phyloP scores from a whole-genome alignment of 2,113 vertebrate genomes.

The Ondatra zibethicus region DNA sequence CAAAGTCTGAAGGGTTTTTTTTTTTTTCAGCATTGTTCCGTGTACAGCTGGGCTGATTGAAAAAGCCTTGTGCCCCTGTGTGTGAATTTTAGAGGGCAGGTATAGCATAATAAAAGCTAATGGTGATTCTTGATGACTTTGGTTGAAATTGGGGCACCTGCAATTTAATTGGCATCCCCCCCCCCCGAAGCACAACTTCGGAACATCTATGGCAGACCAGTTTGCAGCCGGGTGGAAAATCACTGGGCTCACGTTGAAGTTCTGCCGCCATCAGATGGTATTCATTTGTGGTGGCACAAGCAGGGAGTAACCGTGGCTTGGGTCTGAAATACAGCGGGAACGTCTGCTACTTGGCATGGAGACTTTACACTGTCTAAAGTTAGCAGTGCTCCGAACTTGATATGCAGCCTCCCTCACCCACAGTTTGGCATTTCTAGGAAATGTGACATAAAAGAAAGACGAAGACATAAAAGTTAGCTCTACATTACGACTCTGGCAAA shows the following conservation, averaged over 20 bases:
- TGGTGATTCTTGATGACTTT: conserved; percentile 82
- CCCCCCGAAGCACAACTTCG: conserved; percentile 78
- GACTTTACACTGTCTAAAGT: conserved; percentile 84
- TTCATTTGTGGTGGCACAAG: conserved; percentile 83
- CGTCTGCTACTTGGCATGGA: conserved; percentile 73
- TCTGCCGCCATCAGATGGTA: conserved; percentile 84
- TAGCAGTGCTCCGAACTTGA: conserved; percentile 85
- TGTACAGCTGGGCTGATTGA: conserved; percentile 33
- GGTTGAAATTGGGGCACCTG: conserved; percentile 85
- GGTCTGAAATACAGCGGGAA: conserved; percentile 79
- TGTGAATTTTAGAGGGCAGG: conserved; percentile 61
- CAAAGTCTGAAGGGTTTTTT: background rate
- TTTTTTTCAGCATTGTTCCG: background rate
- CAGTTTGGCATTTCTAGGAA: conserved; percentile 83
- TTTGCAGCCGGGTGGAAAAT: conserved; percentile 80
- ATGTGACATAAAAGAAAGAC: conserved; percentile 83
- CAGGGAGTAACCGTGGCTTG: conserved; percentile 79
- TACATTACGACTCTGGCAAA: conserved; percentile 67
- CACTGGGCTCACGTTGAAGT: conserved; percentile 80
- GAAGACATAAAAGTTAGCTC: conserved; percentile 74
- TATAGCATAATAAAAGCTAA: conserved; percentile 68
- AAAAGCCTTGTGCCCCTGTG: background rate
- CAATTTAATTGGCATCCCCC: conserved; percentile 84
- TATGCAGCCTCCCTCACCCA: conserved; percentile 70
- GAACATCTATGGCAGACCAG: conserved; percentile 78